These are phyloP conservation scores for Eueides isabella DNA, from an alignment of 1,140 invertebrate genomes.

Conservation along the genomic window DNA sequence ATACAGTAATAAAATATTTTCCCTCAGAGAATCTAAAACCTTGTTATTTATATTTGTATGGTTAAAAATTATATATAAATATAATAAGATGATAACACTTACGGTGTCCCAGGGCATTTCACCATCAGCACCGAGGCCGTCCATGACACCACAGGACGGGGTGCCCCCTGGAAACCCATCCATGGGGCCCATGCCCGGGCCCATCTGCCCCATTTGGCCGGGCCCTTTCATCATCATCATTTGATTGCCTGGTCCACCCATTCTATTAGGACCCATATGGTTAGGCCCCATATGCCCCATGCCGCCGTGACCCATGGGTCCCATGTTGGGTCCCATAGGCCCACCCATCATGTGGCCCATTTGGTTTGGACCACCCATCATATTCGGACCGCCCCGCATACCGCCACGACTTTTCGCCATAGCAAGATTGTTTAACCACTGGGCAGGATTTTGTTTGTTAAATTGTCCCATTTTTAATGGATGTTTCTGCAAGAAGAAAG, in stretches of 20 bases:
- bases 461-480: conserved; percentile 94
- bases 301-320: conserved; percentile 79
- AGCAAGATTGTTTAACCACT: conserved; percentile 90
- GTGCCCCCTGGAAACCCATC: conserved; percentile 81
- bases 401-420: conserved; percentile 88
- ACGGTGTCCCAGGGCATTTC: conserved; percentile 83
- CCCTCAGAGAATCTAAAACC: too few relatives aligned
- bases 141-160: conserved; percentile 81
- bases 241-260: conserved; percentile 70
- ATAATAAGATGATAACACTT: conserved; percentile 56
- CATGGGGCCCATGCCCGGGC: conserved; percentile 78
- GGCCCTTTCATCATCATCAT: conserved; percentile 82
- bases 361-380: conserved; percentile 77
- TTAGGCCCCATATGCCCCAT: conserved; percentile 82
- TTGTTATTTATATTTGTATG: too few relatives aligned
- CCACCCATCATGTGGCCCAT: conserved; percentile 80
- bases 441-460: conserved; percentile 90
- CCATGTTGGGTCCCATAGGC: conserved; percentile 76
- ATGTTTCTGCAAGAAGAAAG: conserved; percentile 86
- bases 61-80: too few relatives aligned
- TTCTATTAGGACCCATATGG: conserved; percentile 76
- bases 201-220: conserved; percentile 75
- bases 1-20: too few relatives aligned
- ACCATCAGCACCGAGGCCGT: conserved; percentile 81
- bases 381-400: conserved; percentile 81